Conservation (phyloP, 2,888 invertebrate genomes). For the Molorchus minor region DNA sequence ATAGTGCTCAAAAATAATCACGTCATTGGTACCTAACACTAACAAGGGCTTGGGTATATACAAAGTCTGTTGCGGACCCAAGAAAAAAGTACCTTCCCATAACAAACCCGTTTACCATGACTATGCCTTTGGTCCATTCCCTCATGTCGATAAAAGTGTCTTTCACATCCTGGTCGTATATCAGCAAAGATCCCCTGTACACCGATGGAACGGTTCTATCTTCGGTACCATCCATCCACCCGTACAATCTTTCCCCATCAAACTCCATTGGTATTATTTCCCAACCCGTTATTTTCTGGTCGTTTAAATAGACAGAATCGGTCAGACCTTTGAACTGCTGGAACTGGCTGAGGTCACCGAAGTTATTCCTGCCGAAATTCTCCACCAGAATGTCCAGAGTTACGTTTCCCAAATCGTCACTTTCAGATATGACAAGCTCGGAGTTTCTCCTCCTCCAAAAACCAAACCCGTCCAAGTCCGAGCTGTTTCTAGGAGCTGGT, state of each 20-base stretch:
- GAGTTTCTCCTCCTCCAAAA: conserved; percentile 58
- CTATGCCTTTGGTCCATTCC: conserved; percentile 86
- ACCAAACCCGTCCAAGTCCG: conserved; percentile 60
- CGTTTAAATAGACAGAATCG: conserved; percentile 61
- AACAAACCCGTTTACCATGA: conserved; percentile 85
- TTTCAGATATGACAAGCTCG: conserved; percentile 46
- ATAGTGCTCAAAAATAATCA: conserved; percentile 58
- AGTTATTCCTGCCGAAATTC: conserved; percentile 78
- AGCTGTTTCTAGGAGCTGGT: not conserved
- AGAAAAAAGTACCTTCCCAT: conserved; percentile 80
- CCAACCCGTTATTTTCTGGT: conserved; percentile 57
- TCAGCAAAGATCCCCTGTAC: conserved; percentile 64
- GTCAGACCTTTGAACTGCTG: conserved; percentile 57
- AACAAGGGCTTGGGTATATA: conserved; percentile 83
- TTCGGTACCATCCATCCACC: conserved; percentile 48
- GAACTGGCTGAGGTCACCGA: conserved; percentile 43
- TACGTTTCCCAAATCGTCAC: conserved; percentile 40
- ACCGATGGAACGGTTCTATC: conserved; percentile 64
- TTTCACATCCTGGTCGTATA: conserved; percentile 61
- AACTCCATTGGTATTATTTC: conserved; percentile 64
- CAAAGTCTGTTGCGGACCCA: conserved; percentile 83
- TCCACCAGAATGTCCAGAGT: conserved; percentile 67
- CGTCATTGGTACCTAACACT: conserved; percentile 62
- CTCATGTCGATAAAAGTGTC: conserved; percentile 82
- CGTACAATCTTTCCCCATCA: conserved; percentile 49